phyloP scores from a whole-genome alignment of 2,113 vertebrate species.

The Anoplopoma fimbria region DNA sequence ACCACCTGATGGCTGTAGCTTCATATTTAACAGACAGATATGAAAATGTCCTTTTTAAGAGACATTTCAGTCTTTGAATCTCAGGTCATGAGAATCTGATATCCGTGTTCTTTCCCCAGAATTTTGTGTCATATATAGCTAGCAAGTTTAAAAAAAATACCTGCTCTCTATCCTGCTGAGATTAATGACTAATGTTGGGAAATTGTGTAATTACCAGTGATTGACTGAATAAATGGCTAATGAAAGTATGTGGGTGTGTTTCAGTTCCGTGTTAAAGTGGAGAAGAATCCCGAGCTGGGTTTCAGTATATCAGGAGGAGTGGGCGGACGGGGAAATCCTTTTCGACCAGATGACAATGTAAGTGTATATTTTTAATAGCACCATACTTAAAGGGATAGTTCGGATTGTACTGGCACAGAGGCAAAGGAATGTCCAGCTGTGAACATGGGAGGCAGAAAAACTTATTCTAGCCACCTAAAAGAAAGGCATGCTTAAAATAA shows the following conservation, averaged over 20 bases:
- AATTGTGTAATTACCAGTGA: not conserved
- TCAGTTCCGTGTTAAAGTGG: slow-evolving; percentile 93
- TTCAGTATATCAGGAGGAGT: slow-evolving; percentile 99
- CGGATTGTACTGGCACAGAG: not conserved
- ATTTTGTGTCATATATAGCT: too few relatives aligned
- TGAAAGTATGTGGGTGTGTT: slow-evolving; percentile 56
- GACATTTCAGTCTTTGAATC: too few relatives aligned
- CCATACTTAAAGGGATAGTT: not conserved
- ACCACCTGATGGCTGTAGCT: too few relatives aligned
- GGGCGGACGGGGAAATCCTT: slow-evolving; percentile 96
- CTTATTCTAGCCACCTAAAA: too few relatives aligned
- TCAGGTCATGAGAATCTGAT: too few relatives aligned
- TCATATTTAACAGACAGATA: too few relatives aligned
- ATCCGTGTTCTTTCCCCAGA: not conserved
- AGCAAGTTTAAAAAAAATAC: not conserved
- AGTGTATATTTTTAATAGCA: slow-evolving; percentile 31
- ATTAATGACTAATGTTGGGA: not conserved
- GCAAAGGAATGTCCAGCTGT: too few relatives aligned
- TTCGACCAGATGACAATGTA: slow-evolving; percentile 95
- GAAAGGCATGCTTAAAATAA: too few relatives aligned
- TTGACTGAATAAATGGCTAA: not conserved
- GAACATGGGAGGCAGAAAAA: too few relatives aligned
- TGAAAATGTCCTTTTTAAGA: too few relatives aligned
- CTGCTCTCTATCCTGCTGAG: not conserved
- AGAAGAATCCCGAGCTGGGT: slow-evolving; percentile 98